Evolutionary conservation across 2,888 invertebrate species (phyloP), one percentile per base, ranked within the genome.

Genomic region (Hemistola chrysoprasaria): DNA sequence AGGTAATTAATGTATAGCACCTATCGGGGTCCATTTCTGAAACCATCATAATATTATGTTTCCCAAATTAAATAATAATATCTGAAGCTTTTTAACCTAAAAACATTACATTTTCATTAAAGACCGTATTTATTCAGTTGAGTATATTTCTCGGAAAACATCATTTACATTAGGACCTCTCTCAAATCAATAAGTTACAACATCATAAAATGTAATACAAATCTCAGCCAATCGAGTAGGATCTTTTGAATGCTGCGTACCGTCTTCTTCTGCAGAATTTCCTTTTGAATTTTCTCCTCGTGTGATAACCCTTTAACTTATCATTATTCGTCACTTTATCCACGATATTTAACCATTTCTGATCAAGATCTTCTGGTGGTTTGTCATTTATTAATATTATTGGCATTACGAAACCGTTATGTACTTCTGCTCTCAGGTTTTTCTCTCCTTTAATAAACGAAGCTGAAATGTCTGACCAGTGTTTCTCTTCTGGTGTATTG

Each of bases 331-430:
- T 54, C 6, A 78, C 53, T 25, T 65, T 63, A 16, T 83, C 78
- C 0, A 82, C 65, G 2, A 80, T 59, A 28, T 78, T 65, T 6
- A 69, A 55, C 81, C 80, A 81, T 52, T 78, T 82, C 35, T 80
- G 75, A 34, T 85, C 87, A 6, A 84, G 71, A 52, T 85, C 86
- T 51, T 85, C 86, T 0, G 78, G 77, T 8, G 78, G 77, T 51
- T 77, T 78, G 24, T 88, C 88, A 27, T 88, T 88, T 2, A 86
- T 74, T 50, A 88, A 50, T 10, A 88, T 87, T 16, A 87, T 80
- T 1, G 87, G 88, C 44, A 82, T 47, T 53, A 32, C 61, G 50
- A 26, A 55, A 0, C 49, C 47, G 22, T 60, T 60, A 22, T 65
- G 66, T 1, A 64, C 60, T 20, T 71, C 70, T 11, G 50, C 44